phyloP scores from a whole-genome alignment of 2,888 invertebrate species.

The Tetranychus truncatus region DNA sequence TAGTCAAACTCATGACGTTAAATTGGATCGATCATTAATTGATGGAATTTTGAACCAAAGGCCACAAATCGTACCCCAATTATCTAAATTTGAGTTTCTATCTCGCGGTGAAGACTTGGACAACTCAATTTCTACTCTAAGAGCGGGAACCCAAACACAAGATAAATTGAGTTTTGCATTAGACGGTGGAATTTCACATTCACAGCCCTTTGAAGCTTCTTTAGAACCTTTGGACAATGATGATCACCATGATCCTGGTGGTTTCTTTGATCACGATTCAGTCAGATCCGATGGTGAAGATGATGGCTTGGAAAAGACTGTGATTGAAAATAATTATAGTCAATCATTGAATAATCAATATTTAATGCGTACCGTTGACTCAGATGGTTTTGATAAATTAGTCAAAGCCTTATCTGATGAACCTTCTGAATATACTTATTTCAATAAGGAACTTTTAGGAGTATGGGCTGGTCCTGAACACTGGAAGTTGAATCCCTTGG shows the following conservation, averaged over 20 bases:
- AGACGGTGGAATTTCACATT: neutral
- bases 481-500: slow-evolving; percentile 47
- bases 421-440: slow-evolving; percentile 48
- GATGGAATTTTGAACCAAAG: neutral
- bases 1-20: neutral
- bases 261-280: neutral
- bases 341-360: neutral
- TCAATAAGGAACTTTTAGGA: slow-evolving; percentile 38
- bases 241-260: neutral
- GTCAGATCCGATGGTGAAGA: neutral
- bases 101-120: slow-evolving; percentile 12
- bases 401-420: slow-evolving; percentile 3
- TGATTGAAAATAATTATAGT: neutral
- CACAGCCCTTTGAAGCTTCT: neutral
- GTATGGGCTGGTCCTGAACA: slow-evolving; percentile 64
- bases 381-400: neutral
- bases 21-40: neutral
- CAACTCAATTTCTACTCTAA: neutral
- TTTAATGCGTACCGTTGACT: neutral
- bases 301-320: neutral
- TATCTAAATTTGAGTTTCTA: slow-evolving; percentile 17
- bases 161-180: neutral
- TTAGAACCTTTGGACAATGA: neutral
- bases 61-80: slow-evolving; percentile 7
- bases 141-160: neutral